Percentiles rank a stretch among this genome's conserved stretches.
Evolutionary conservation across 2,888 invertebrate species (phyloP).

Genomic region (Sialis fuliginosa): DNA sequence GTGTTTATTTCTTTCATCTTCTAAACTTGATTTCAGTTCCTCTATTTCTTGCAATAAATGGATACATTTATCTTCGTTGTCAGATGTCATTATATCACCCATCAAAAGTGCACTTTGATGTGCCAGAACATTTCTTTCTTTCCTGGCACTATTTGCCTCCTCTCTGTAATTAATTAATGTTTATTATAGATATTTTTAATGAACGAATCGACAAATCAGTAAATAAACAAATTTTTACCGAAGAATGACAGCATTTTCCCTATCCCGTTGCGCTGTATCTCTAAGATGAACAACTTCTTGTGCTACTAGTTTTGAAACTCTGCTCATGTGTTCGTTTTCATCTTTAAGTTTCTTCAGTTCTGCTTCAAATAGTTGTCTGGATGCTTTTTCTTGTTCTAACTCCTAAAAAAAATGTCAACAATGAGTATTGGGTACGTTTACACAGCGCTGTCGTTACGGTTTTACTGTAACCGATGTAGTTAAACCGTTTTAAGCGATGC

Average conservation of each 20-base stretch:
- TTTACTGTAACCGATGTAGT: no score
- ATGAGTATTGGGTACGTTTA: background rate
- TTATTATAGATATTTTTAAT: background rate
- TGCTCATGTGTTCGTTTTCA: slow-evolving; percentile 41
- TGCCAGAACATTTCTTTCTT: slow-evolving; percentile 41
- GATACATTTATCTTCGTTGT: slow-evolving; percentile 32
- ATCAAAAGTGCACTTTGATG: slow-evolving; percentile 49
- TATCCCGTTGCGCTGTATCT: slow-evolving; percentile 40
- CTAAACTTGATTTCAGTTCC: slow-evolving; percentile 36
- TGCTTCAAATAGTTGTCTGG: slow-evolving; percentile 30
- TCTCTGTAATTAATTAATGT: slow-evolving; percentile 17
- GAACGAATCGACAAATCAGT: background rate
- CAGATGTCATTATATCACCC: slow-evolving; percentile 36
- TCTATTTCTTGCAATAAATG: slow-evolving; percentile 41
- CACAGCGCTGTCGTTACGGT: no score
- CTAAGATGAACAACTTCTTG: slow-evolving; percentile 44
- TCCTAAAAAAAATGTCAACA: slow-evolving; percentile 23
- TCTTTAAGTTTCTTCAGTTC: slow-evolving; percentile 31
- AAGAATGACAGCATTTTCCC: slow-evolving; percentile 31
- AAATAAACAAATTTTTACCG: slow-evolving; percentile 21
- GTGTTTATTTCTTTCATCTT: slow-evolving; percentile 38
- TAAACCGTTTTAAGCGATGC: no score
- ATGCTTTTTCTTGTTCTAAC: slow-evolving; percentile 30
- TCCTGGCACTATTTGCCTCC: slow-evolving; percentile 41
- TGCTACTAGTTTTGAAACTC: slow-evolving; percentile 45